A percentile compares a stretch with the other conserved stretches of the same genome.
Evolutionary conservation across 2,888 invertebrate genomes (phyloP).

Genomic region (Drosophila affinis): DNA sequence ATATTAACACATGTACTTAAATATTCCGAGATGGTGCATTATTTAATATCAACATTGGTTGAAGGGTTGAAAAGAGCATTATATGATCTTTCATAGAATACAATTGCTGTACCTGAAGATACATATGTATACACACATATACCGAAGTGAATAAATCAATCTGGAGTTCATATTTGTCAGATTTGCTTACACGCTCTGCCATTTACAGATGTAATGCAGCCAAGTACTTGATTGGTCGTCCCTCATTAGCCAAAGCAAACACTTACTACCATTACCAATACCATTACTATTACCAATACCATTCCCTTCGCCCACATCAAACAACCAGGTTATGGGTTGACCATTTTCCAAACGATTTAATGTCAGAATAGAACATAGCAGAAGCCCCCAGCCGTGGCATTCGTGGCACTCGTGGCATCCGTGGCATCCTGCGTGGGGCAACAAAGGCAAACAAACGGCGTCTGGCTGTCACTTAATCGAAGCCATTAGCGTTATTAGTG

Average conservation of each 20-base stretch:
- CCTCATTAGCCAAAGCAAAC: constrained; percentile 1
- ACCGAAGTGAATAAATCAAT: too few relatives aligned
- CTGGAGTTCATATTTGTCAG: background rate
- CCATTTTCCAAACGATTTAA: constrained; percentile 69
- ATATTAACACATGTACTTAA: too few relatives aligned
- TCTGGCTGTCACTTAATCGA: constrained; percentile 79
- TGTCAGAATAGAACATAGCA: constrained; percentile 22
- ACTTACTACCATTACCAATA: constrained; percentile 1
- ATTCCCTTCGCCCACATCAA: constrained; percentile 20
- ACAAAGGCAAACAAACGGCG: constrained; percentile 72
- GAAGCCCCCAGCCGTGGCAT: constrained; percentile 1
- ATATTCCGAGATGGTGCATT: too few relatives aligned
- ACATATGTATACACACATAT: too few relatives aligned
- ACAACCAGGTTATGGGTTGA: constrained; percentile 46
- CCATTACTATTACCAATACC: background rate
- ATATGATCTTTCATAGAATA: too few relatives aligned
- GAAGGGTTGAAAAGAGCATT: too few relatives aligned
- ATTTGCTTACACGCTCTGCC: background rate
- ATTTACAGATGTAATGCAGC: background rate
- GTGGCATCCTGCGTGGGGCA: constrained; percentile 11
- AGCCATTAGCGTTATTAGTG: constrained; percentile 78
- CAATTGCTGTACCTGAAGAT: too few relatives aligned
- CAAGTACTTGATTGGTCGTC: background rate
- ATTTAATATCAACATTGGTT: too few relatives aligned
- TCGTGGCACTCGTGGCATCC: constrained; percentile 1